Conservation (phyloP, 2,113 vertebrate species). For the human region GRCh38 chr19:42402501-42403000, state of each 20-base stretch:
- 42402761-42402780: rapidly evolving
- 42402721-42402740: conserved; percentile 88
- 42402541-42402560: rapidly evolving
- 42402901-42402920: not conserved
- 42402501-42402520: rapidly evolving
- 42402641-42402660: conserved; percentile 92
- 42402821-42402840: conserved; percentile 46
- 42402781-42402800: not conserved
- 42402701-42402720: conserved; percentile 82
- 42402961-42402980: conserved; percentile 75
- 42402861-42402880: conserved; percentile 48
- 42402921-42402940: conserved; percentile 72
- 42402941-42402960: conserved; percentile 89
- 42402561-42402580: too few species aligned
- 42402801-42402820: not conserved
- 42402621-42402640: conserved; percentile 88
- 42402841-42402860: conserved; percentile 68
- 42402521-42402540: not conserved
- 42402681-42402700: conserved; percentile 85
- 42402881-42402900: conserved; percentile 26
- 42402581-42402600: rapidly evolving
- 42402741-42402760: conserved; percentile 86
- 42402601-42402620: conserved; percentile 83
- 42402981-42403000: conserved; percentile 65
- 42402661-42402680: conserved; percentile 93